phyloP scores from a whole-genome alignment of 1,140 invertebrate genomes.

The Danaus melanippus region DNA sequence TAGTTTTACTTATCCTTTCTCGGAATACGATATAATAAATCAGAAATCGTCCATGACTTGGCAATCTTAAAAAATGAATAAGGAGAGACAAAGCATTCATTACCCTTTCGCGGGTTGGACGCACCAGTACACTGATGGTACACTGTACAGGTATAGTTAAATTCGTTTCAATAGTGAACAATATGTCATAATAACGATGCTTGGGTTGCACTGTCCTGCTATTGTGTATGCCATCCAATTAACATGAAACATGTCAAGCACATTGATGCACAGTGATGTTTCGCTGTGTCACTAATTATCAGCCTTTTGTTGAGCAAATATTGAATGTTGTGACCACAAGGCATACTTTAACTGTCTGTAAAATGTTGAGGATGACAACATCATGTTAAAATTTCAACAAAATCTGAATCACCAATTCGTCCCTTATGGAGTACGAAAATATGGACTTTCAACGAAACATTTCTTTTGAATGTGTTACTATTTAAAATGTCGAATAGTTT shows the following conservation, averaged over 20 bases:
- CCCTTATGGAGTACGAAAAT: too few species aligned
- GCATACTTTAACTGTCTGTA: constrained; percentile 2
- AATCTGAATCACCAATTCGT: too few species aligned
- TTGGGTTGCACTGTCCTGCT: constrained; percentile 37
- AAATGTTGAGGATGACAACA: too few species aligned
- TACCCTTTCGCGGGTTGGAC: constrained; percentile 10
- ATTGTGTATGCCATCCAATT: constrained; percentile 62
- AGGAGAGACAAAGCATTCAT: constrained; percentile 15
- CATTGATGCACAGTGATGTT: constrained; percentile 53
- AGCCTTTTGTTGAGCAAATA: constrained; percentile 42
- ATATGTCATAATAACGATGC: constrained; percentile 59
- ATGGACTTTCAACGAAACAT: too few species aligned
- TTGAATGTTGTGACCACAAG: constrained; percentile 21
- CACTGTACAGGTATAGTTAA: constrained; percentile 30
- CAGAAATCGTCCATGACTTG: too few species aligned
- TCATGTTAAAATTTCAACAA: too few species aligned
- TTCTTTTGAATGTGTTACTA: too few species aligned
- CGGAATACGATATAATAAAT: too few species aligned
- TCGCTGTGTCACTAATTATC: constrained; percentile 51
- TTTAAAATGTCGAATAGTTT: too few species aligned
- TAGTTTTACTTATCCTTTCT: too few species aligned
- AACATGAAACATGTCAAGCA: constrained; percentile 63
- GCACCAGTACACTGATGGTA: too few species aligned
- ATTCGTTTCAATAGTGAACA: constrained; percentile 52
- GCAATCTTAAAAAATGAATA: too few species aligned